Evolutionary conservation across 2,888 invertebrate genomes (phyloP), one percentile per base, ranked within the genome.

Genomic region (Drosophila trichaetosa): DNA sequence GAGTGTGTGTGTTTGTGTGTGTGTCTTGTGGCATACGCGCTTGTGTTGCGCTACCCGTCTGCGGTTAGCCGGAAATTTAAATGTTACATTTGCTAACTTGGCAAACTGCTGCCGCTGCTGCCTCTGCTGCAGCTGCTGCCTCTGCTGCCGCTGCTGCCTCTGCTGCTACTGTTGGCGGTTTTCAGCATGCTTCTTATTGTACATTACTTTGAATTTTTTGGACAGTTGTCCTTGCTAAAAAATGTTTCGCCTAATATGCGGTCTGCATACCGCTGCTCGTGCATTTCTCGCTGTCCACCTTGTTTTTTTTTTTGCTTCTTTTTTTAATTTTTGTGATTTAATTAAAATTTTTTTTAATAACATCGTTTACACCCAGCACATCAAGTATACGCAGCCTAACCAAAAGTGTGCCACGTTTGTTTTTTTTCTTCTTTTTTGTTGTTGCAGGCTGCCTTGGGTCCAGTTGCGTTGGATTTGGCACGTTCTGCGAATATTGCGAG

Each of bases 391-490:
- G 87, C 79, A 70, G 51, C 67, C 54, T 52, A 51, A 53, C 18
- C 36, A 38, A 61, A 58, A 54, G 38, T 42, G 46, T 49, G n/a
- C 34, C 27, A 69, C 56, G 71, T 64, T 52, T 56, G 5, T 21
- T 16, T 48, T 56, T 52, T 34, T 46, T 61, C n/a, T n/a, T 34
- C 36, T 49, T 61, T n/a, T n/a, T 36, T 36, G 36, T 42, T 13
- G 40, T 46, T 62, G 49, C 54, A 96, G 95, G 96, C 96, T 64
- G 95, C 95, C 4, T 91, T 96, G 60, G 96, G 95, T 24, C 95
- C 96, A 24, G 94, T 95, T 77, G 95, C 95, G 11, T 92, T 95
- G 79, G 95, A 95, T 83, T 91, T 94, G 82, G 94, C 94, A 70
- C 91, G 95, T 90, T 58, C 91, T 34, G 83, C 86, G 65, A 75